Percentiles rank a stretch among this genome's conserved stretches.
These are phyloP conservation scores for Odocoileus hemionus DNA, from an alignment of 2,113 vertebrate genomes.

Conservation along the genomic window DNA sequence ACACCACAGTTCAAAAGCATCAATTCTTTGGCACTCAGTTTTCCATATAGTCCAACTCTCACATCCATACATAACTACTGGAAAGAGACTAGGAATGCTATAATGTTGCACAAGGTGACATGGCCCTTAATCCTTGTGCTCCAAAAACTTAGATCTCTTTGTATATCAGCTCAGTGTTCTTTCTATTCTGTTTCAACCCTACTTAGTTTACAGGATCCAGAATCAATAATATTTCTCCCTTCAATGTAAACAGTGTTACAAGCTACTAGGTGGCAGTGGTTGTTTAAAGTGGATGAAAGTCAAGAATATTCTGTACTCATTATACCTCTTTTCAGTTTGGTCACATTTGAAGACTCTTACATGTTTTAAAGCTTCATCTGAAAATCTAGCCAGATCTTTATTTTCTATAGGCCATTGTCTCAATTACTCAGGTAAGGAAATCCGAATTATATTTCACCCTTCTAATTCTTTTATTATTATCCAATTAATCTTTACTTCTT, in stretches of 20 bases:
- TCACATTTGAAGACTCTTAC: not conserved
- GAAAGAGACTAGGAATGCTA: not conserved
- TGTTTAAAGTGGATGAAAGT: not conserved
- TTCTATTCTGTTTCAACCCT: not conserved
- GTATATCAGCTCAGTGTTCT: not conserved
- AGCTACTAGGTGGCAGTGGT: conserved; percentile 1
- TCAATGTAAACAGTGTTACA: not conserved
- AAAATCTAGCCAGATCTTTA: not conserved
- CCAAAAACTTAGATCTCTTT: not conserved
- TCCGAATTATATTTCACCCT: not conserved
- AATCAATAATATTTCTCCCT: not conserved
- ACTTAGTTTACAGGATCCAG: not conserved
- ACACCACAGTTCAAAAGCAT: not conserved
- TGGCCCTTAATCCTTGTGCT: not conserved
- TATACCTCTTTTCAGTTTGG: not conserved
- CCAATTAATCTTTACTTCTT: not conserved
- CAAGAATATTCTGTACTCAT: not conserved
- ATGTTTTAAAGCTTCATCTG: not conserved
- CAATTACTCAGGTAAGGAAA: not conserved
- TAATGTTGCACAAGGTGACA: not conserved
- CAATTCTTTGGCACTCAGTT: fast-evolving
- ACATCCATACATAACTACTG: not conserved
- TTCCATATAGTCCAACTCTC: not conserved
- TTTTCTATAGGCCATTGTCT: not conserved
- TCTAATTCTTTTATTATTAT: not conserved